Evolutionary conservation across 2,888 invertebrate species (phyloP).

Genomic region (Aricia artaxerxes): DNA sequence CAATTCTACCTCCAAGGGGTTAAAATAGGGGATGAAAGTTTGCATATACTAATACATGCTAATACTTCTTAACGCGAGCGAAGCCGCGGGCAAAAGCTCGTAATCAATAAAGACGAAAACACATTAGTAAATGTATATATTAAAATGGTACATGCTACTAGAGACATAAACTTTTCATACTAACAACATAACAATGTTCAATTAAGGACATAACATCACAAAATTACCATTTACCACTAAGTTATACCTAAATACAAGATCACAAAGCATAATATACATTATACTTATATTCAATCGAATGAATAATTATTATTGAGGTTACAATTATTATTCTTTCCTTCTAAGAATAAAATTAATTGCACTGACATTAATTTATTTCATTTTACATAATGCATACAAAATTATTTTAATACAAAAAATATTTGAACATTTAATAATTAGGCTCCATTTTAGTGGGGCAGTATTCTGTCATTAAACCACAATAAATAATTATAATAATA

Average conservation of each 20-base stretch:
- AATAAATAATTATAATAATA: not conserved
- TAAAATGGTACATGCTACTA: constrained; percentile 29
- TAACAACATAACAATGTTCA: constrained; percentile 28
- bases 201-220: constrained; percentile 20
- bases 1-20: no score
- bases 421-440: not conserved
- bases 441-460: not conserved
- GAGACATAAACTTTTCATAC: constrained; percentile 27
- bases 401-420: not conserved
- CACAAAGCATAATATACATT: constrained; percentile 30
- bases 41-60: no score
- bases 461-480: not conserved
- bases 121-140: constrained; percentile 28
- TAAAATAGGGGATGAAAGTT: no score
- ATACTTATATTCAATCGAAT: not conserved
- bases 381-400: not conserved
- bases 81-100: no score
- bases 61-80: no score
- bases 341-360: constrained; percentile 1
- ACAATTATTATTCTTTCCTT: constrained; percentile 3
- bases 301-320: constrained; percentile 9
- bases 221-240: constrained; percentile 18
- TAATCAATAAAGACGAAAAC: constrained; percentile 1
- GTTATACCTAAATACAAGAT: constrained; percentile 21
- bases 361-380: not conserved